Evolutionary conservation across 2,113 vertebrate genomes (phyloP).

Genomic region (Diadophis punctatus): DNA sequence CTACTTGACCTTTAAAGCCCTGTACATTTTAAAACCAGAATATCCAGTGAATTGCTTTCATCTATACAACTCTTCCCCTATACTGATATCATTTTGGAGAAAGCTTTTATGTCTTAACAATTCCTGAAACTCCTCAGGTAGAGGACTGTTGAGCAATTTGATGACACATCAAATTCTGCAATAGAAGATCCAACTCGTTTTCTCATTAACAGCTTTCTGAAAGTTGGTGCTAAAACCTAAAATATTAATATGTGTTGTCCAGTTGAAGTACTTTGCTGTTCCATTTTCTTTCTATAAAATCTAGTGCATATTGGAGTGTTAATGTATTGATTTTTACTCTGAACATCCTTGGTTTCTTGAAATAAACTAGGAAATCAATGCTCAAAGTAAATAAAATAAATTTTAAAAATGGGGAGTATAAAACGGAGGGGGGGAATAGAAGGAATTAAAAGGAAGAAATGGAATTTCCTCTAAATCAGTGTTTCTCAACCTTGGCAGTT

Average conservation of each 20-base stretch:
- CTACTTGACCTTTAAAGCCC: not conserved
- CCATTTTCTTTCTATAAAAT: not conserved
- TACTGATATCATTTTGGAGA: not conserved
- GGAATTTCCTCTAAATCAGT: not conserved
- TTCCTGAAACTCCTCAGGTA: not conserved
- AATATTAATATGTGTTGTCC: not conserved
- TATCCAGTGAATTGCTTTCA: not conserved
- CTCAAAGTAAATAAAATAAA: not conserved
- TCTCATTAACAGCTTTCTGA: not conserved
- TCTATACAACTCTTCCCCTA: not conserved
- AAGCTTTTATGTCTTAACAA: not conserved
- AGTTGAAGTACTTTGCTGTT: not conserved
- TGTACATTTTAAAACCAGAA: not conserved
- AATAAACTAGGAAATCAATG: not conserved
- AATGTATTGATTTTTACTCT: not conserved
- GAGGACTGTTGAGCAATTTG: not conserved
- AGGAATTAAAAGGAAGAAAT: not conserved
- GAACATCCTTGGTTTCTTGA: not conserved
- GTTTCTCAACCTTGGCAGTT: too few species aligned
- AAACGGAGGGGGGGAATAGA: not conserved
- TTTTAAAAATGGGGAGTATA: not conserved
- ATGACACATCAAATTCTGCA: not conserved
- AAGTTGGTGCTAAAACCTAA: not conserved
- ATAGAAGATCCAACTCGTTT: not conserved
- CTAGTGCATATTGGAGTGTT: not conserved